A percentile compares a stretch with the other conserved stretches of the same genome.
Conservation (phyloP, 2,888 invertebrate species). For the Standfussiana lucernea region DNA sequence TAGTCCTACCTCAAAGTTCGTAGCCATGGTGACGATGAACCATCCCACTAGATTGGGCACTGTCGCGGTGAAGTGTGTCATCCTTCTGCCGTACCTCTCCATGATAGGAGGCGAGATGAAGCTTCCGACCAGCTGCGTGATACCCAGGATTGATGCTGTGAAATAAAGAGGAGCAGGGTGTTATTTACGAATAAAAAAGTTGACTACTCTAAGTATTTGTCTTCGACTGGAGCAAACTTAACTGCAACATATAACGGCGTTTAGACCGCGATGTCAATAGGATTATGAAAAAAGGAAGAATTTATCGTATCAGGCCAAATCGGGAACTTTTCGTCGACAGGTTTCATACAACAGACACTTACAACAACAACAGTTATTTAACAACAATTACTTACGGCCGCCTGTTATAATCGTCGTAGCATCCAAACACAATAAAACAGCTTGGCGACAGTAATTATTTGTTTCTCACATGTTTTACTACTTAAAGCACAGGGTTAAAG, state of each 20-base stretch:
- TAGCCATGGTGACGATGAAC: constrained; percentile 84
- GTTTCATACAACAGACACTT: background rate
- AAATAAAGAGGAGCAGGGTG: background rate
- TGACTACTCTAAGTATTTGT: background rate
- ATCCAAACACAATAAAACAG: background rate
- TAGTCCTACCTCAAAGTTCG: constrained; percentile 70
- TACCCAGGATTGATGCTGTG: constrained; percentile 70
- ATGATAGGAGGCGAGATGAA: constrained; percentile 78
- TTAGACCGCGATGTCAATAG: background rate
- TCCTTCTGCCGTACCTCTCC: constrained; percentile 87
- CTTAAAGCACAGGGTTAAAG: background rate
- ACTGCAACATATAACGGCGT: background rate
- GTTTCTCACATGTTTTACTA: background rate
- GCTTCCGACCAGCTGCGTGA: constrained; percentile 72
- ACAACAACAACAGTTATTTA: background rate
- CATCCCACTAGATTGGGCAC: constrained; percentile 87
- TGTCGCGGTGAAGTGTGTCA: constrained; percentile 82
- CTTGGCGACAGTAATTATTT: background rate
- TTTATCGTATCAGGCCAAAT: background rate
- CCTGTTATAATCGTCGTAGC: background rate
- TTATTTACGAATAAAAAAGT: background rate
- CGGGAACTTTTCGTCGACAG: background rate
- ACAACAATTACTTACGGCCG: background rate
- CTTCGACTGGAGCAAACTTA: background rate
- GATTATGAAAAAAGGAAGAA: background rate